Evolutionary conservation across 2,888 invertebrate genomes (phyloP), one percentile per base, ranked within the genome.

Genomic region (Cryptops parisi): DNA sequence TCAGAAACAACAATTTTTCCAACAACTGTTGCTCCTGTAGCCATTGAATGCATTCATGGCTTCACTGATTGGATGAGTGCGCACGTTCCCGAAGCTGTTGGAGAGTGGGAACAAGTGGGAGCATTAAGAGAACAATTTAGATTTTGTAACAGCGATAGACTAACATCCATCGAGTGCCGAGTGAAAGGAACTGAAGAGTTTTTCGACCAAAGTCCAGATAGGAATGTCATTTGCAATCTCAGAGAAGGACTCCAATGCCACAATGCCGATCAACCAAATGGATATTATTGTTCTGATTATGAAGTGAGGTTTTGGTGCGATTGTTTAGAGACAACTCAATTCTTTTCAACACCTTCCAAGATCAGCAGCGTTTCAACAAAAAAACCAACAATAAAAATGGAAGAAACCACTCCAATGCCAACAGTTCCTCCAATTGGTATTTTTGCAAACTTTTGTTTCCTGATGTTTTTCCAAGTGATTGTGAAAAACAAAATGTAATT

Each of bases 11-110:
- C n/a, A n/a, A n/a, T n/a, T n/a, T n/a, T n/a, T n/a, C n/a, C n/a
- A n/a, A n/a, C n/a, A n/a, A n/a, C 58, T 66, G 60, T 56, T 67
- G 67, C 53, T 57, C 59, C 15, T 67, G 67, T 59, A 60, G 60
- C 56, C 54, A 57, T 12, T 39, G 17, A 33, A 33, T 60, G 60
- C 51, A 40, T 49, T 1, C 52, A 46, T n/a, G 60, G 60, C 3
- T 60, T 53, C 53, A 58, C 60, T 2, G 55, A 58, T 2, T 60
- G 58, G 58, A 56, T 54, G 43, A 59, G 53, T 48, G 50, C 25
- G 12, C 56, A 60, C 44, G 15, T 19, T 9, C 59, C 58, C 0
- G 54, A 58, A 41, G 23, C 24, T 6, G 47, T 45, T 9, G 60
- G 59, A 4, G 60, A 60, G n/a, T 55, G 46, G 24, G 60, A 60